Percentiles rank a stretch among this genome's conserved stretches.
These are phyloP conservation scores for Caenorhabditis sp. DNA, from an alignment of 2,888 invertebrate species.

Conservation along the genomic window DNA sequence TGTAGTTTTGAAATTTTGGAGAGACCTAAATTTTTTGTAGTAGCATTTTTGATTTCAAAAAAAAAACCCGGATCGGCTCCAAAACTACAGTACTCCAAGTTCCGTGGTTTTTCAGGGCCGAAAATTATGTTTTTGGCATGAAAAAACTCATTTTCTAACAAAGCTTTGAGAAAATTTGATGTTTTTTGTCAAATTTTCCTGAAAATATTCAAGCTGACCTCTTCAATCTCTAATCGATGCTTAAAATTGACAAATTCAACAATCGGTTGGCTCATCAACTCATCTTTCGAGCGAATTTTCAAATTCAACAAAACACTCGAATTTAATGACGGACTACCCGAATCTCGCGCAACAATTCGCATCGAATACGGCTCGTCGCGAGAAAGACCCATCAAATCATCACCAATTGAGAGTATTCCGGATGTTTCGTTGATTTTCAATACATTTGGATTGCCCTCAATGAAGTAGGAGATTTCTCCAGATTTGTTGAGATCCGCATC, in stretches of 20 bases:
- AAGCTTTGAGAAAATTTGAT: too few species aligned
- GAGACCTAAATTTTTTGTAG: too few species aligned
- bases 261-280: constrained; percentile 13
- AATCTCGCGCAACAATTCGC: constrained; percentile 18
- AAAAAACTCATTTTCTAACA: too few species aligned
- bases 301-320: constrained; percentile 19
- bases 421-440: constrained; percentile 13
- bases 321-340: constrained; percentile 11
- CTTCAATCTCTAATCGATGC: constrained; percentile 9
- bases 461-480: constrained; percentile 30
- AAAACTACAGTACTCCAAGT: too few species aligned
- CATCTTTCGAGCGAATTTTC: constrained; percentile 15
- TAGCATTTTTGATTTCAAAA: too few species aligned
- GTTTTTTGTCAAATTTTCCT: too few species aligned
- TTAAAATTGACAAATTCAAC: constrained; percentile 20
- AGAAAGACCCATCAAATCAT: constrained; percentile 17
- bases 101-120: too few species aligned
- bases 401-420: constrained; percentile 14
- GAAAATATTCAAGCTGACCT: constrained; percentile 25
- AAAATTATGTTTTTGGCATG: too few species aligned
- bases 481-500: constrained; percentile 45
- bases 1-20: too few species aligned
- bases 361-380: constrained; percentile 21
- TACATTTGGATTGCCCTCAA: constrained; percentile 17
- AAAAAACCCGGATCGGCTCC: too few species aligned